Evolutionary conservation across 2,888 invertebrate genomes (phyloP).

Genomic region (Hypomecis punctinalis): DNA sequence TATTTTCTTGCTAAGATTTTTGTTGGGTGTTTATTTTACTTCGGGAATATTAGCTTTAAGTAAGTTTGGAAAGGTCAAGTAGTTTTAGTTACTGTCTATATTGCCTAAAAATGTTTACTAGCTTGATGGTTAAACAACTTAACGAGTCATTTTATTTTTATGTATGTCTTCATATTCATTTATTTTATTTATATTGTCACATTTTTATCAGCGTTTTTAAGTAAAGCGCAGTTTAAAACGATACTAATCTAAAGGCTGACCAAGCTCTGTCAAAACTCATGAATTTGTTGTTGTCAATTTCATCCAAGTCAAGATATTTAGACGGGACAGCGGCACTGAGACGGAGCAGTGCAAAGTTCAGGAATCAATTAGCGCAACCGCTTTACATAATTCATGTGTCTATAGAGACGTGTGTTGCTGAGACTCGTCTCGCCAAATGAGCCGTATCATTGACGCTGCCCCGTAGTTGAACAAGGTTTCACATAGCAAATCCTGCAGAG

Average conservation of each 20-base stretch:
- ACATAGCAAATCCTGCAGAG: too few relatives aligned
- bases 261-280: too few relatives aligned
- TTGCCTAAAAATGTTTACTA: too few relatives aligned
- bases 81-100: too few relatives aligned
- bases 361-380: slow-evolving; percentile 12
- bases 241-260: too few relatives aligned
- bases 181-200: too few relatives aligned
- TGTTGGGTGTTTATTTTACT: not conserved
- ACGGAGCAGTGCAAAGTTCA: slow-evolving; percentile 11
- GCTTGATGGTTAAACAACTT: too few relatives aligned
- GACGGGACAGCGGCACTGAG: not conserved
- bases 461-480: not conserved
- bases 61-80: not conserved
- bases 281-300: not conserved
- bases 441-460: not conserved
- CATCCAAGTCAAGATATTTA: not conserved
- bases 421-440: slow-evolving; percentile 2
- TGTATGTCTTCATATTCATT: too few relatives aligned
- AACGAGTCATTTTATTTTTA: too few relatives aligned
- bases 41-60: not conserved
- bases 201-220: too few relatives aligned
- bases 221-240: too few relatives aligned
- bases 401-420: slow-evolving; percentile 3
- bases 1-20: not conserved
- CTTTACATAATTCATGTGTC: slow-evolving; percentile 10